Percentiles rank a stretch among this genome's conserved stretches.
These are phyloP conservation scores for Heterotis niloticus DNA, from an alignment of 2,113 vertebrate genomes.

Conservation along the genomic window DNA sequence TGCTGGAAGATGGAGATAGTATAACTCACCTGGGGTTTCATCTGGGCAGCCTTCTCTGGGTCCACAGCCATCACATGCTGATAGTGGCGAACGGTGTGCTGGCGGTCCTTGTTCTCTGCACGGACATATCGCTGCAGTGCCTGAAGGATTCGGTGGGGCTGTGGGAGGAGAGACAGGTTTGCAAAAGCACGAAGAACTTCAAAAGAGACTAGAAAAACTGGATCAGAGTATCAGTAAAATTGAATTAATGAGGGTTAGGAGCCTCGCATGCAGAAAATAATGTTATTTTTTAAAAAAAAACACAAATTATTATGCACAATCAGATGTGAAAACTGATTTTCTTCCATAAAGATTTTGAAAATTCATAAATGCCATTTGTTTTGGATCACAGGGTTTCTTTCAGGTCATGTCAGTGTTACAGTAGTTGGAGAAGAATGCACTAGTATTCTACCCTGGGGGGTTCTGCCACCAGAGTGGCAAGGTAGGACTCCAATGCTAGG, in stretches of 20 bases:
- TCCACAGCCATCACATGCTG: constrained; percentile 95
- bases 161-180: constrained; percentile 20
- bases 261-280: no score
- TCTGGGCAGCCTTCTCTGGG: constrained; percentile 93
- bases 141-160: constrained; percentile 93
- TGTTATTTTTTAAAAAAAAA: no score
- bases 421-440: background rate
- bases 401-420: background rate
- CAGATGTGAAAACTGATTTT: no score
- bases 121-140: constrained; percentile 86
- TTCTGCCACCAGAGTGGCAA: constrained; percentile 88
- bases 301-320: no score
- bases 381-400: no score
- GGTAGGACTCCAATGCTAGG: constrained; percentile 89
- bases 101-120: constrained; percentile 91
- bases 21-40: constrained; percentile 89
- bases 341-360: background rate
- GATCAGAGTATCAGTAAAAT: no score
- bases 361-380: background rate
- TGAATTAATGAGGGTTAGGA: no score
- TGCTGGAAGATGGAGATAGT: background rate
- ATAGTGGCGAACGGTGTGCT: constrained; percentile 94
- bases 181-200: constrained; percentile 14
- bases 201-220: no score
- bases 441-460: constrained; percentile 71